phyloP scores from a whole-genome alignment of 2,797 vertebrate genomes.

The Malurus leucopterus region DNA sequence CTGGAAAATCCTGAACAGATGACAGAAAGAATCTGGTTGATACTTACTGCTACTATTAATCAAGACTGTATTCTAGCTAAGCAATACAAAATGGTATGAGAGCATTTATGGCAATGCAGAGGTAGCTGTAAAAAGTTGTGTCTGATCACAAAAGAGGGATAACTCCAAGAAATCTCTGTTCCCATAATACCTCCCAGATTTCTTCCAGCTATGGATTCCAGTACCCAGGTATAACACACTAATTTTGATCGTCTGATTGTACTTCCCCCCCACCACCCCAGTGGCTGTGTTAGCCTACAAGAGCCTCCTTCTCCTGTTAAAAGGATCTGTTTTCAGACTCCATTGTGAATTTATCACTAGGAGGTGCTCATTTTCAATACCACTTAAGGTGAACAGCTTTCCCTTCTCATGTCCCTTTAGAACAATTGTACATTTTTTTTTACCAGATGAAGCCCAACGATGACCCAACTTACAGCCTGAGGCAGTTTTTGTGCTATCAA shows the following conservation, averaged over 20 bases:
- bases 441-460: neutral
- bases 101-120: neutral
- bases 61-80: neutral
- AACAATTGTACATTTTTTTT: neutral
- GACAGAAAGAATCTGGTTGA: neutral
- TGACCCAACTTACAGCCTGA: neutral
- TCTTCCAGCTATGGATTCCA: neutral
- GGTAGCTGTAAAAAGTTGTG: neutral
- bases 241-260: neutral
- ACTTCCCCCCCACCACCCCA: neutral
- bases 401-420: neutral
- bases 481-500: neutral
- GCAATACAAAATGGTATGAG: neutral
- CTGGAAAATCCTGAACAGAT: neutral
- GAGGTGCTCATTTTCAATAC: neutral
- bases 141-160: neutral
- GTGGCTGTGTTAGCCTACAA: neutral
- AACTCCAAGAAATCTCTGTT: neutral
- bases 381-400: neutral
- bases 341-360: neutral
- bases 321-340: neutral
- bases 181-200: neutral
- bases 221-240: neutral
- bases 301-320: neutral
- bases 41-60: neutral